phyloP scores from a whole-genome alignment of 2,888 invertebrate species.

The Leptura quadrifasciata region DNA sequence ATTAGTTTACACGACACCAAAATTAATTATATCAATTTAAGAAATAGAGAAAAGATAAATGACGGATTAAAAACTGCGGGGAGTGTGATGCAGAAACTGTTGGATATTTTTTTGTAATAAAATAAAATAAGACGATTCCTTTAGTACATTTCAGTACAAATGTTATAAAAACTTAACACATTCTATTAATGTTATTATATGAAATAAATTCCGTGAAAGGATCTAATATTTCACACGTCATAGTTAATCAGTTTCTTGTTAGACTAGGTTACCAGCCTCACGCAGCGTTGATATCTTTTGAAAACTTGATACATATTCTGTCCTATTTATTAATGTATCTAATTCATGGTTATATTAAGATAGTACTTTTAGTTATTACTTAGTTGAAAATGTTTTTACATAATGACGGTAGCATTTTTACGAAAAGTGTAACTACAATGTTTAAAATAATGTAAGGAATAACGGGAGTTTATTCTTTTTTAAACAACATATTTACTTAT shows the following conservation, averaged over 20 bases:
- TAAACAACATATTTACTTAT: too few relatives aligned
- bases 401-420: too few relatives aligned
- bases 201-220: neutral
- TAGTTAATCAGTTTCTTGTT: neutral
- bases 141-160: too few relatives aligned
- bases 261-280: neutral
- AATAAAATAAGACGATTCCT: neutral
- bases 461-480: too few relatives aligned
- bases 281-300: neutral
- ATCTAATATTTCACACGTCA: neutral
- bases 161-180: neutral
- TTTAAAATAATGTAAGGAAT: too few relatives aligned
- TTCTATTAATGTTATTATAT: neutral
- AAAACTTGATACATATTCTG: neutral
- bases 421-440: too few relatives aligned
- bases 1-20: neutral
- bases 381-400: too few relatives aligned
- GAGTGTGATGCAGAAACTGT: neutral
- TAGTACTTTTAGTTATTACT: neutral
- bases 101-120: neutral
- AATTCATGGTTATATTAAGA: neutral
- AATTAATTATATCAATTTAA: neutral
- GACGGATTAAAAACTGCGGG: neutral
- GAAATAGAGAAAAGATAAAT: neutral
- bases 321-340: neutral